These are phyloP conservation scores for Mola mola DNA, from an alignment of 2,113 vertebrate genomes.

Conservation along the genomic window DNA sequence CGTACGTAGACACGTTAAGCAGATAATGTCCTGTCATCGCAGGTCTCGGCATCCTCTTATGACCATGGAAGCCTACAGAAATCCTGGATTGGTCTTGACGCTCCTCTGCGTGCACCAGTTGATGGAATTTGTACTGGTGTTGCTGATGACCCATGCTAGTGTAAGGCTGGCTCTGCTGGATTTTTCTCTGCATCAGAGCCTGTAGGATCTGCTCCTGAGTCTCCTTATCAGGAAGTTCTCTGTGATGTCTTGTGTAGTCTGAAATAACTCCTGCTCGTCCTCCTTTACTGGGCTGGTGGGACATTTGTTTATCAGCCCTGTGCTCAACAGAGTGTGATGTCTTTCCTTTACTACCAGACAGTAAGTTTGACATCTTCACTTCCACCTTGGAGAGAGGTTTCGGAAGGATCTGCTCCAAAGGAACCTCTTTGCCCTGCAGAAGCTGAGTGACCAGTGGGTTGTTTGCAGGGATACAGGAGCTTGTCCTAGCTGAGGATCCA, in stretches of 20 bases:
- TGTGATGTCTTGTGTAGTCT: slow-evolving; percentile 63
- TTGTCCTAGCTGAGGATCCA: slow-evolving; percentile 68
- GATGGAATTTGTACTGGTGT: slow-evolving; percentile 73
- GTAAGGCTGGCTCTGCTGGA: slow-evolving; percentile 81
- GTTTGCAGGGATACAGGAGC: slow-evolving; percentile 91
- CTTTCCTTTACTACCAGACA: slow-evolving; percentile 61
- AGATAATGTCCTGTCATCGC: slow-evolving; percentile 98
- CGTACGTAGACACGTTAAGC: slow-evolving; percentile 96
- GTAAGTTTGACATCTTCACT: slow-evolving; percentile 58
- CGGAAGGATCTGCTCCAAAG: slow-evolving; percentile 93
- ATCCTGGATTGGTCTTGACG: slow-evolving; percentile 82
- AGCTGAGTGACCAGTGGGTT: slow-evolving; percentile 95
- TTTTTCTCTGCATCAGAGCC: slow-evolving; percentile 84
- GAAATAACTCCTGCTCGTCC: slow-evolving; percentile 68
- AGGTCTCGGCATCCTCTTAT: slow-evolving; percentile 87
- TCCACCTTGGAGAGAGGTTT: slow-evolving; percentile 87
- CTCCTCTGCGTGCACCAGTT: slow-evolving; percentile 73
- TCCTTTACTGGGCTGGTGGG: slow-evolving; percentile 58
- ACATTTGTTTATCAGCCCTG: slow-evolving; percentile 74
- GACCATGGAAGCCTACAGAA: slow-evolving; percentile 86
- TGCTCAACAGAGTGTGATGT: slow-evolving; percentile 43
- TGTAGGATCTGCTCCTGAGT: slow-evolving; percentile 90
- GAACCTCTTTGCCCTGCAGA: slow-evolving; percentile 93
- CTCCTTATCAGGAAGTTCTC: slow-evolving; percentile 85
- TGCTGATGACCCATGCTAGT: slow-evolving; percentile 66